Base-by-base conservation (phyloP, 2,888 invertebrate genomes). In the Zhuqinia jingwanae region DNA sequence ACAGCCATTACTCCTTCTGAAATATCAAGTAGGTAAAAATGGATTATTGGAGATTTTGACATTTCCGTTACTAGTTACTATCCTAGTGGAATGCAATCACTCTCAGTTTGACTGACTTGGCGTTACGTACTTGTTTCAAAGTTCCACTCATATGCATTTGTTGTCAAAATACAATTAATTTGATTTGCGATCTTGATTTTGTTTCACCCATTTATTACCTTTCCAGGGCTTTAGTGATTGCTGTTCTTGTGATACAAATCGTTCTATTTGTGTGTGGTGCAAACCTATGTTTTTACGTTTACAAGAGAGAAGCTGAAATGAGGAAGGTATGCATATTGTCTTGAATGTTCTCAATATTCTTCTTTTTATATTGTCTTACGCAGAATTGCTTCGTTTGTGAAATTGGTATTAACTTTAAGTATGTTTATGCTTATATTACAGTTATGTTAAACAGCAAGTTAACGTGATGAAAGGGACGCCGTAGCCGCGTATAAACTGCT, bases 191-290 rank as follows among this genome's bases (percentile, higher is more conserved):
- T 56, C 17, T 11, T 56, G n/a, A 56, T 17, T 56, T 56, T 56
- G 15, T 56, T 56, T 11, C 6, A 56, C 6, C 42, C 11, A 11
- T 11, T 5, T 8, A 8, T 42, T 42, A 56, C 6, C n/a, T 70
- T 22, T 70, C 1, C n/a, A 70, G 70, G 2, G 11, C 2, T 17
- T 27, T 70, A 10, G 70, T 70, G 2, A 42, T 20, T 45, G 70
- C 47, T 15, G 70, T 70, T 6, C 27, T 70, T 22, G 70, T 70
- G n/a, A 70, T 70, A 25, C 70, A 70, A 47, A 15, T 70, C 45
- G 13, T 70, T 15, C 70, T 70, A 8, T 70, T 20, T n/a, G 11
- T 47, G 1, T 70, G 70, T 27, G 70, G 70, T 1, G 70, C 70
- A 15, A 45, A 70, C 22, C 70, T 70, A 0, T 70, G 42, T 10